Evolutionary conservation across 2,888 invertebrate genomes (phyloP), one percentile per base, ranked within the genome.

Genomic region (Lithophane semibrunnea): DNA sequence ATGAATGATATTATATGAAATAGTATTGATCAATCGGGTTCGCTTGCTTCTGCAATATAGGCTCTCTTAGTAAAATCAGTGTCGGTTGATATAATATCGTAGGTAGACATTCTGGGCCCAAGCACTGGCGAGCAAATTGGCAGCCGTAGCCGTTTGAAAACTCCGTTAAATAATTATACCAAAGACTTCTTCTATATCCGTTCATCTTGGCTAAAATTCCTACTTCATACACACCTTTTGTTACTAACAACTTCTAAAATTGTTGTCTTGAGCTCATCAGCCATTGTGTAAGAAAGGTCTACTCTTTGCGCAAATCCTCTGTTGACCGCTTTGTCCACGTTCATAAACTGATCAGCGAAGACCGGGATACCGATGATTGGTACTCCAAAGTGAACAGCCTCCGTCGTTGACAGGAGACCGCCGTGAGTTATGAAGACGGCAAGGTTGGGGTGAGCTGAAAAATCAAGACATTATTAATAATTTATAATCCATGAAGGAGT

Each of bases 341-440:
- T 94, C 5, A 79, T 68, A 70, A 91, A 92, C 79, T 94, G 94
- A 68, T 94, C 94, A 18, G 80, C 92, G 64, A 91, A 92, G 5
- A 90, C 90, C 2, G 94, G 94, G 56, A 94, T 91, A 13, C 92
- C 93, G 8, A 94, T 90, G 3, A 92, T 85, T 12, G 94, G 94
- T 9, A 92, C 90, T 44, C 91, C 93, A 24, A 88, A 91, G 77
- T 94, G 90, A n/a, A 93, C 82, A 12, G 93, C 81, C 69, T 94
- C 94, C 0, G 90, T 91, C 0, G 88, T 91, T 0, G 93, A 94
- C 7, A 93, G 85, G 3, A 92, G 89, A 68, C 93, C 93, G 8
- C 93, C 94, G 52, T 94, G 94, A 0, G 93, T 90, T 42, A 93
- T 91, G 69, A 93, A 93, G 8, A 93, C 68, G 0, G 73, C 69